A percentile compares a stretch with the other conserved stretches of the same genome.
These are phyloP conservation scores for Platysternon megacephalum DNA, from an alignment of 2,113 vertebrate species.

Conservation along the genomic window DNA sequence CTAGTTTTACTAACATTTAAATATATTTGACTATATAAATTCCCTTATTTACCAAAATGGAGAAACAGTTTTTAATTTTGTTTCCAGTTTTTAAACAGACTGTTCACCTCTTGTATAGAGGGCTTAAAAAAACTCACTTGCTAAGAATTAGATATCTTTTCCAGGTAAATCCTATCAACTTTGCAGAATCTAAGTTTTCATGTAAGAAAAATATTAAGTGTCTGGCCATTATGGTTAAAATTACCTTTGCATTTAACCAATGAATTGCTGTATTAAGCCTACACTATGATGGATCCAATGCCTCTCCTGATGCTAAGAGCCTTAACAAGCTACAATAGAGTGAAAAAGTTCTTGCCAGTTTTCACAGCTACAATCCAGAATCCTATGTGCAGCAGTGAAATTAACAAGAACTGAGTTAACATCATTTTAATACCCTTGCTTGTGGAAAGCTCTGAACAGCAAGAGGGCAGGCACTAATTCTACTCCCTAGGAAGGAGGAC, in stretches of 20 bases:
- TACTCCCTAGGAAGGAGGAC: background rate
- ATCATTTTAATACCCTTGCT: too few relatives aligned
- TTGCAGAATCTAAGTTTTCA: background rate
- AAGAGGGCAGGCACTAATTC: rapidly evolving
- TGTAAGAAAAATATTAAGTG: background rate
- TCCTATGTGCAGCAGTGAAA: background rate
- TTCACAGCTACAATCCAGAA: background rate
- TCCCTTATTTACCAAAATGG: background rate
- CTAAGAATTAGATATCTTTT: too few relatives aligned
- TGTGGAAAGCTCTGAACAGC: background rate
- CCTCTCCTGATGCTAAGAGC: background rate
- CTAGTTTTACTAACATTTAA: background rate
- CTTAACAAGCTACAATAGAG: rapidly evolving
- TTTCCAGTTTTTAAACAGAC: background rate
- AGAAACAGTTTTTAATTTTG: rapidly evolving
- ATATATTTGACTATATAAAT: rapidly evolving
- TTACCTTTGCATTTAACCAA: background rate
- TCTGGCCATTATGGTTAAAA: background rate
- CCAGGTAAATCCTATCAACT: too few relatives aligned
- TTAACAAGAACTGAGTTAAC: background rate
- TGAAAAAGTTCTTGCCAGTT: rapidly evolving
- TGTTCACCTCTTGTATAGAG: background rate
- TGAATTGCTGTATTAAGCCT: background rate
- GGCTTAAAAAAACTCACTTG: background rate
- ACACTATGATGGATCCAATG: background rate